phyloP scores from a whole-genome alignment of 2,113 vertebrate species.

The Butorides virescens region DNA sequence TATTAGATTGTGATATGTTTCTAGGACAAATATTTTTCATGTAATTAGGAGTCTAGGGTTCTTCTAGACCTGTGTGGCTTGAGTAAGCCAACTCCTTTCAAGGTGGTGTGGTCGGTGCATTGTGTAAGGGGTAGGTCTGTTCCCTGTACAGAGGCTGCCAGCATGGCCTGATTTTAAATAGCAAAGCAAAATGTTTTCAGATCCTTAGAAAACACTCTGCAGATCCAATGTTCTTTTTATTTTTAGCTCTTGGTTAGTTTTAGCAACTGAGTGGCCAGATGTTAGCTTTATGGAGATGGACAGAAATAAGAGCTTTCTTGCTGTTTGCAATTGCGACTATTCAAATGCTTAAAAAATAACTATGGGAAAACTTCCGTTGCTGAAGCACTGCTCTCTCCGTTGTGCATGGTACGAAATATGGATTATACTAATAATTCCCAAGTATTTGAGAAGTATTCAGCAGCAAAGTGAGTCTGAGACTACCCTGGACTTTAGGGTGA shows the following conservation, averaged over 20 bases:
- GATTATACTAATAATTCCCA: not conserved
- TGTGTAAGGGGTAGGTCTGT: not conserved
- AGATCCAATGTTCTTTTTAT: not conserved
- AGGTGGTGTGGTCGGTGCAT: not conserved
- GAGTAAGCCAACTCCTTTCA: not conserved
- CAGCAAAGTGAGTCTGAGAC: not conserved
- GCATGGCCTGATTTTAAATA: not conserved
- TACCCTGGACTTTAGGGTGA: not conserved
- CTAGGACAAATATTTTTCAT: not conserved
- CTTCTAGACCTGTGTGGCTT: not conserved
- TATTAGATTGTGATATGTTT: not conserved
- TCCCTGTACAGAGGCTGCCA: not conserved
- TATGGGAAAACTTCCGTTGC: not conserved
- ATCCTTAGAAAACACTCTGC: not conserved
- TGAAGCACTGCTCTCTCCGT: not conserved
- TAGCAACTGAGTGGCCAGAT: not conserved
- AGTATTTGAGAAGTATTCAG: not conserved
- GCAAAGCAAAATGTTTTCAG: not conserved
- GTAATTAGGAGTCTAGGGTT: not conserved
- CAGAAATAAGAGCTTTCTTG: not conserved
- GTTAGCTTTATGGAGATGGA: not conserved
- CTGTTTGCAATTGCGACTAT: not conserved
- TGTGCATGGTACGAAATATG: not conserved
- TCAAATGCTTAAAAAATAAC: not conserved
- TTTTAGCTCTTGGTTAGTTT: not conserved